Percentiles rank a stretch among this genome's conserved stretches.
Evolutionary conservation across 1,140 invertebrate species (phyloP).

Genomic region (Parasteatoda tepidariorum): DNA sequence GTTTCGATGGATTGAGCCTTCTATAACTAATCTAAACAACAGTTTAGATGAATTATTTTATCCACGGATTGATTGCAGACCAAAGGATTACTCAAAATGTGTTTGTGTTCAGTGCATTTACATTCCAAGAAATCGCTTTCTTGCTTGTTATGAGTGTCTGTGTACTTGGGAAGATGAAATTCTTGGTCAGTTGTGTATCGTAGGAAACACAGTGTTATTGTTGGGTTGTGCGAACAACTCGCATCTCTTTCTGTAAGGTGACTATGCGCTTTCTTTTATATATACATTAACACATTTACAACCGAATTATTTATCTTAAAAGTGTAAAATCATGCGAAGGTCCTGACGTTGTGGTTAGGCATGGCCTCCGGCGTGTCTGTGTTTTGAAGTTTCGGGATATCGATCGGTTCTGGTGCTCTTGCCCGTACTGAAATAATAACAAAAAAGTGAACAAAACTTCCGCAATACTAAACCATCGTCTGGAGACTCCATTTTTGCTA

Average conservation of each 20-base stretch:
- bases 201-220: slow-evolving; percentile 40
- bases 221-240: slow-evolving; percentile 22
- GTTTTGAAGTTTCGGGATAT: slow-evolving; percentile 54
- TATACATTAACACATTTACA: no score
- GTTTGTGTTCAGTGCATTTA: neutral
- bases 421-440: neutral
- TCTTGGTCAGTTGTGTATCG: slow-evolving; percentile 21
- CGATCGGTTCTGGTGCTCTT: slow-evolving; percentile 34
- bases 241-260: no score
- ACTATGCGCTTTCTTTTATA: neutral
- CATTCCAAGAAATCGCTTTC: neutral
- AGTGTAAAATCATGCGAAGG: slow-evolving; percentile 31
- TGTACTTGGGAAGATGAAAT: slow-evolving; percentile 43
- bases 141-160: neutral
- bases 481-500: neutral
- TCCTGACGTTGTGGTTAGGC: slow-evolving; percentile 54
- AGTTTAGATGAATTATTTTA: neutral
- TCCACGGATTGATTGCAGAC: neutral
- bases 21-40: neutral
- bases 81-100: neutral
- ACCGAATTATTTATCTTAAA: no score
- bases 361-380: slow-evolving; percentile 55
- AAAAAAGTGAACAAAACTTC: neutral
- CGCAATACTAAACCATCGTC: neutral
- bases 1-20: neutral